Percentiles rank a stretch among this genome's conserved stretches.
Evolutionary conservation across 2,113 vertebrate genomes (phyloP).

Genomic region (Ginglymostoma cirratum): DNA sequence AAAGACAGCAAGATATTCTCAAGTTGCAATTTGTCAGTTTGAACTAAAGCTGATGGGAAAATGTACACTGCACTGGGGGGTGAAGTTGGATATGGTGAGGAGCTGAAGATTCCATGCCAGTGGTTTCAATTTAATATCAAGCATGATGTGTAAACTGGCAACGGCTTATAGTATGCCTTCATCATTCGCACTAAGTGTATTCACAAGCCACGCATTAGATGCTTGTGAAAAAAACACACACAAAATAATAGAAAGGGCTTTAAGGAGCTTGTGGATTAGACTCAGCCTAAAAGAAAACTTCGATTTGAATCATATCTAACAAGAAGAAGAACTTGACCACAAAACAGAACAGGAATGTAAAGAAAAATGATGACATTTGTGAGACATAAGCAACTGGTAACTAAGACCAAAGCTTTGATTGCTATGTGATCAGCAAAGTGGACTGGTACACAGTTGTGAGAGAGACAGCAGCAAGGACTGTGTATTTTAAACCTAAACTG

Average conservation of each 20-base stretch:
- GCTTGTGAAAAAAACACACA: background rate
- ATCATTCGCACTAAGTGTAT: background rate
- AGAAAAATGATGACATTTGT: background rate
- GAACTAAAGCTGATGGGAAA: background rate
- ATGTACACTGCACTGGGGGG: background rate
- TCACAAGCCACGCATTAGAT: background rate
- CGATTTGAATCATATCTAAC: background rate
- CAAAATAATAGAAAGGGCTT: background rate
- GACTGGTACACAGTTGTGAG: background rate
- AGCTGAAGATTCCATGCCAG: too few species aligned
- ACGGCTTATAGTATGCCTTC: background rate
- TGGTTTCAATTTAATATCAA: background rate
- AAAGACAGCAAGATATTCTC: background rate
- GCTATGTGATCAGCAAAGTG: background rate
- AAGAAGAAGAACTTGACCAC: background rate
- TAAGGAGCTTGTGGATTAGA: background rate
- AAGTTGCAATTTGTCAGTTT: background rate
- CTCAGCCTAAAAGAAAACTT: background rate
- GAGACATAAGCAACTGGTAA: background rate
- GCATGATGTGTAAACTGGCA: background rate
- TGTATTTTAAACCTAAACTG: background rate
- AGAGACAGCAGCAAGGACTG: background rate
- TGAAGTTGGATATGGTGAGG: background rate
- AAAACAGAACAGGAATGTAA: background rate
- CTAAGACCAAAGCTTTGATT: background rate